Base-by-base conservation (phyloP, 2,113 vertebrate genomes). In the Phasianus colchicus region DNA sequence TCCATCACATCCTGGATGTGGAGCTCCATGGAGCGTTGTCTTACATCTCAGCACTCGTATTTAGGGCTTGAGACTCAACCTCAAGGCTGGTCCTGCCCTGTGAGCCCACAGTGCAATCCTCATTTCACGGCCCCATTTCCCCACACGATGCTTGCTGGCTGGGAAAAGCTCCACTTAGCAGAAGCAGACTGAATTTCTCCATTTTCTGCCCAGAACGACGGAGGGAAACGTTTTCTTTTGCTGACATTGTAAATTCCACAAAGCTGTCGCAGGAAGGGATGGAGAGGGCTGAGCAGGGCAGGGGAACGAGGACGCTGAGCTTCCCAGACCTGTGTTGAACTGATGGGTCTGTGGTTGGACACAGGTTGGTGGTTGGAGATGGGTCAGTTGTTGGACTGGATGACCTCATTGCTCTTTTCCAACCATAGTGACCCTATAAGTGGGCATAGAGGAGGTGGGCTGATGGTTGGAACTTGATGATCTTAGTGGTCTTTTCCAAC, bases 1-100 rank as follows among this genome's bases (percentile, higher is more conserved):
- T 69, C 18, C 0, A 6, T 57, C 22, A 6, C 0, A 4, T 5
- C 48, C 29, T n/a, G 34, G 54, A 24, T 24, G 8, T 0, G 1
- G 11, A 24, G 63, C 48, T 65, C 48, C 36, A 21, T 36, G 3
- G 50, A 27, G 17, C 1, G 6, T 40, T 4, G 0, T 9, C 17
- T 14, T 32, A 43, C 13, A 1, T 4, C 48, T 29, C 1, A 0
- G 34, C 47, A 14, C 72, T 32, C 11, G 2, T 0, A 1, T 57
- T 63, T 9, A n/a, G 27, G 50, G 15, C 58, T 36, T 29, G 1
- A 65, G 42, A 58, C 34, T 32, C 57, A 22, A 43, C 32, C 45
- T 19, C 25, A 14, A 43, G 52, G 22, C 22, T 6, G 40, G 9
- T 34, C 8, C 45, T n/a, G 27, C 43, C 58, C 67, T 5, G 3